A percentile compares a stretch with the other conserved stretches of the same genome.
These are phyloP conservation scores for Gasterosteus aculeatus DNA, from an alignment of 2,113 vertebrate species.

Conservation along the genomic window DNA sequence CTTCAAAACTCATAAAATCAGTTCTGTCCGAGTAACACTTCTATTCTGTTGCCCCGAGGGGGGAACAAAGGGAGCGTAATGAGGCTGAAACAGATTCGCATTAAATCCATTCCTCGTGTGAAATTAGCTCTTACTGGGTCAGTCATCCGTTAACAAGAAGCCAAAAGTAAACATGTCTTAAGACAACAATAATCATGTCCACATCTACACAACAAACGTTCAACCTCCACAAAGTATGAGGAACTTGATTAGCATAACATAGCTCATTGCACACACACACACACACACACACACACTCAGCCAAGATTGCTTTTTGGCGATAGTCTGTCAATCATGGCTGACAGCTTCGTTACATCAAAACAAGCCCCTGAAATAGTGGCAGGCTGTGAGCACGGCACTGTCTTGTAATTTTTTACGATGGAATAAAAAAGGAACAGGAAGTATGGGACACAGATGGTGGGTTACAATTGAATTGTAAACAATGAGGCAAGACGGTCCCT, in stretches of 20 bases:
- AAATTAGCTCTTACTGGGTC: background rate
- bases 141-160: background rate
- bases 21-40: background rate
- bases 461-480: background rate
- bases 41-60: background rate
- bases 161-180: background rate
- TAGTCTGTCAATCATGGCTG: background rate
- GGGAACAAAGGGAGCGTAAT: background rate
- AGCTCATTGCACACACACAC: constrained; percentile 4
- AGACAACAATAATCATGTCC: background rate
- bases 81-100: background rate
- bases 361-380: background rate
- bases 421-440: background rate
- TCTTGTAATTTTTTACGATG: background rate
- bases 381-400: background rate
- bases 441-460: constrained; percentile 2
- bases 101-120: background rate
- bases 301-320: background rate
- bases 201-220: background rate
- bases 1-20: background rate
- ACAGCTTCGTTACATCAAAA: background rate
- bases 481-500: background rate
- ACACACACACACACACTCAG: background rate
- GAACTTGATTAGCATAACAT: background rate
- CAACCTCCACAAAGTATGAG: background rate